Percentiles rank a stretch among this genome's conserved stretches.
Evolutionary conservation across 1,140 invertebrate genomes (phyloP).

Genomic region (Marisa cornuarietis): DNA sequence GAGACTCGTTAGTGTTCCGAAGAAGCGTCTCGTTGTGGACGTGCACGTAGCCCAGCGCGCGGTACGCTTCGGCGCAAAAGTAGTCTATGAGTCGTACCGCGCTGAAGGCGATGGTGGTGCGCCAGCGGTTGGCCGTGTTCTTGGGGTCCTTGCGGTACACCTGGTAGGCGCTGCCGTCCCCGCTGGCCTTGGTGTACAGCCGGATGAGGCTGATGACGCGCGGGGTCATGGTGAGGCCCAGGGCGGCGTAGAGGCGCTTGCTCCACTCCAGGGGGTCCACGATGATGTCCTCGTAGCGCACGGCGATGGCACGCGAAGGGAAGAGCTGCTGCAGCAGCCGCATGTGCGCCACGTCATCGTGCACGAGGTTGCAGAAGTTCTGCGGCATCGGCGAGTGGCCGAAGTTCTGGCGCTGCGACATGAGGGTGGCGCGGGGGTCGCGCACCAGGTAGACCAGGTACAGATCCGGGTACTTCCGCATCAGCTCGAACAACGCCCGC

Average conservation of each 20-base stretch:
- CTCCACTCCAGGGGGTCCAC: slow-evolving; percentile 5
- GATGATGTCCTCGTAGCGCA: slow-evolving; percentile 19
- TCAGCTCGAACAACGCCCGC: background rate
- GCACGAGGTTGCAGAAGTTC: slow-evolving; percentile 4
- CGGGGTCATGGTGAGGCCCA: background rate
- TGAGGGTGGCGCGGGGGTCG: slow-evolving; percentile 17
- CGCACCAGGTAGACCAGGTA: slow-evolving; percentile 15
- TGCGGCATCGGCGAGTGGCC: background rate
- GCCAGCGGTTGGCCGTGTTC: slow-evolving; percentile 6
- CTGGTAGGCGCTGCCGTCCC: background rate
- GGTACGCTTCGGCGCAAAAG: slow-evolving; percentile 4
- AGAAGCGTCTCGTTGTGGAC: background rate
- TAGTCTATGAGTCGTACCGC: background rate
- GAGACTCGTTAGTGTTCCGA: background rate
- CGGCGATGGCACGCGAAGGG: background rate
- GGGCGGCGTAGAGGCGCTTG: slow-evolving; percentile 5
- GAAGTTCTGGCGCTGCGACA: background rate
- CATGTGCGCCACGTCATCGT: slow-evolving; percentile 3
- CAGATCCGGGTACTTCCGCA: slow-evolving; percentile 12
- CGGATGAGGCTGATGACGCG: background rate
- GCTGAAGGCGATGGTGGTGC: background rate
- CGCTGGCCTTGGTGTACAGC: background rate
- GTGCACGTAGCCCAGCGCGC: slow-evolving; percentile 7
- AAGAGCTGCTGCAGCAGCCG: slow-evolving; percentile 13
- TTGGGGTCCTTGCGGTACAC: slow-evolving; percentile 11